A percentile compares a stretch with the other conserved stretches of the same genome.
Evolutionary conservation across 2,888 invertebrate species (phyloP).

Genomic region (Ceramica pisi): DNA sequence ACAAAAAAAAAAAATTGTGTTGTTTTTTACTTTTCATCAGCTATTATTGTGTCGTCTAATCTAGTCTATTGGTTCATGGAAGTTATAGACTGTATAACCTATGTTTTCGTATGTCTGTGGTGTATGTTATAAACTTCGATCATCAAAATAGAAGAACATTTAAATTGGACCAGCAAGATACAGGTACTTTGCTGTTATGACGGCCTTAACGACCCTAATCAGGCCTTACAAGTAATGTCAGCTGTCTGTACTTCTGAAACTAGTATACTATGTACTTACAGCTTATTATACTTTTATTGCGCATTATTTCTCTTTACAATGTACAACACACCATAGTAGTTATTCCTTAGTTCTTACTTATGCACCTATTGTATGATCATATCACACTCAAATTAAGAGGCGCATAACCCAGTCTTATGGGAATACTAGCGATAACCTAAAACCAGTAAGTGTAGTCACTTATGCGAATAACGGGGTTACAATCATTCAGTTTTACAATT

Average conservation of each 20-base stretch:
- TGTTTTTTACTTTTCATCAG: constrained; percentile 6
- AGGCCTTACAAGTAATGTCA: constrained; percentile 29
- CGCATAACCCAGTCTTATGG: constrained; percentile 28
- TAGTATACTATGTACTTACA: constrained; percentile 48
- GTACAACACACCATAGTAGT: constrained; percentile 21
- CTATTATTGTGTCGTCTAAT: constrained; percentile 10
- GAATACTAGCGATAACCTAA: constrained; percentile 39
- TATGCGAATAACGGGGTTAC: constrained; percentile 30
- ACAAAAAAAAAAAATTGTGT: constrained; percentile 43
- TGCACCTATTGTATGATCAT: constrained; percentile 42
- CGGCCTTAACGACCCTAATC: constrained; percentile 51
- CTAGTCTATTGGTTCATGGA: constrained; percentile 28
- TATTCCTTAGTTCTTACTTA: constrained; percentile 28
- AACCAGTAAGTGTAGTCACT: constrained; percentile 40
- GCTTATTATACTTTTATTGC: constrained; percentile 49
- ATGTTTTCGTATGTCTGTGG: constrained; percentile 19
- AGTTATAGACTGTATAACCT: constrained; percentile 4
- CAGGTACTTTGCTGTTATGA: constrained; percentile 24
- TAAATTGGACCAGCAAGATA: constrained; percentile 27
- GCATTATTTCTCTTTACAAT: constrained; percentile 20
- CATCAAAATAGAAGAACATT: constrained; percentile 23
- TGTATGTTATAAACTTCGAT: constrained; percentile 20
- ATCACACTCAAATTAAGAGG: constrained; percentile 48
- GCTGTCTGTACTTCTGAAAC: constrained; percentile 47
- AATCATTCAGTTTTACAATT: constrained; percentile 29